Evolutionary conservation across 1,140 invertebrate genomes (phyloP).

Genomic region (Penaeus indicus): DNA sequence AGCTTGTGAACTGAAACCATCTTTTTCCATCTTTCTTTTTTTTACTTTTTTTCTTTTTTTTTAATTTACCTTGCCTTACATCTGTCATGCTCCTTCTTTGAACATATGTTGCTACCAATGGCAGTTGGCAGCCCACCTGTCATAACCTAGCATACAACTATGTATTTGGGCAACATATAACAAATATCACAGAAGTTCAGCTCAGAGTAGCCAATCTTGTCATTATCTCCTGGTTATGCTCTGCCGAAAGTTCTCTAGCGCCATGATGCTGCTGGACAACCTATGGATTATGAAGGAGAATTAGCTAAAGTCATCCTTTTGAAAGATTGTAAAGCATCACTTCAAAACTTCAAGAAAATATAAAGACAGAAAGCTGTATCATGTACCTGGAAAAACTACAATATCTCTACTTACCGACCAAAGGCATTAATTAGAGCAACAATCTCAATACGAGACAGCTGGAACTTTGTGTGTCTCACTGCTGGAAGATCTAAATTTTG

Average conservation of each 20-base stretch:
- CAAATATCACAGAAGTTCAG: conserved; percentile 52
- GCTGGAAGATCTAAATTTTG: conserved; percentile 30
- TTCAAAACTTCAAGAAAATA: neutral
- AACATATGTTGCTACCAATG: no score
- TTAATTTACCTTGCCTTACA: no score
- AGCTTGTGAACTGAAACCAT: no score
- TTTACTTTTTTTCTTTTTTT: no score
- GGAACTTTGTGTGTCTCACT: conserved; percentile 74
- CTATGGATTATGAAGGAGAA: conserved; percentile 8
- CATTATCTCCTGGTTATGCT: conserved; percentile 44
- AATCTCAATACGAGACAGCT: conserved; percentile 92
- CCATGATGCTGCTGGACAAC: conserved; percentile 65
- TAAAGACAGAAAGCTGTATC: neutral
- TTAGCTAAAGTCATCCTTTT: no score
- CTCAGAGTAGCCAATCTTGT: conserved; percentile 13
- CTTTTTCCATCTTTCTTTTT: no score
- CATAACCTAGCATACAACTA: no score
- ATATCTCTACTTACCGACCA: conserved; percentile 79
- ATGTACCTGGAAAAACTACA: no score
- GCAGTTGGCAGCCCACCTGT: no score
- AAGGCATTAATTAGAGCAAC: conserved; percentile 96
- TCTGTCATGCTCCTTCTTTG: no score
- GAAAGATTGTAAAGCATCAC: neutral
- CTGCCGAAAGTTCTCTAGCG: conserved; percentile 64
- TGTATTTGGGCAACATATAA: conserved; percentile 19